These are phyloP conservation scores for Thelaira solivaga DNA, from an alignment of 2,888 invertebrate species.

Conservation along the genomic window DNA sequence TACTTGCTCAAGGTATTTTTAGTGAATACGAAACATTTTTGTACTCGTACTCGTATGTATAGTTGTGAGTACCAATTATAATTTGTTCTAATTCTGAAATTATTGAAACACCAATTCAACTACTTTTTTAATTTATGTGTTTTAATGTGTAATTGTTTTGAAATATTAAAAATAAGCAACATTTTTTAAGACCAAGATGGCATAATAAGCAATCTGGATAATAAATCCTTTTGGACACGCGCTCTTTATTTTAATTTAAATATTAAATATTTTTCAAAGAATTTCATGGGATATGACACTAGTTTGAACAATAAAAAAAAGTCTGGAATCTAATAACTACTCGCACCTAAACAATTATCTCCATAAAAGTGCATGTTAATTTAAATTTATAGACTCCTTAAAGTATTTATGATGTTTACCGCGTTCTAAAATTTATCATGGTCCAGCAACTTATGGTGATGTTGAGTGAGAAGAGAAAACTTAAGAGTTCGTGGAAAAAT, in stretches of 20 bases:
- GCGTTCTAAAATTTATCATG: constrained; percentile 9
- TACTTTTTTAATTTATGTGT: no score
- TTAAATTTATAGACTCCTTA: constrained; percentile 64
- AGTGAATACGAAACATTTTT: no score
- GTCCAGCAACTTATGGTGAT: background rate
- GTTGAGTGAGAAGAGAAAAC: constrained; percentile 3
- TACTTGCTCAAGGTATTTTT: no score
- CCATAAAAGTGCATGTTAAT: constrained; percentile 65
- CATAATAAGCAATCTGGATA: background rate
- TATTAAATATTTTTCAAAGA: constrained; percentile 30
- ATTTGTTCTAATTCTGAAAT: no score
- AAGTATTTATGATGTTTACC: constrained; percentile 47
- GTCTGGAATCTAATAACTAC: background rate
- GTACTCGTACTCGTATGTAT: no score
- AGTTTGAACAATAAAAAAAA: constrained; percentile 32
- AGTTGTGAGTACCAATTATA: no score
- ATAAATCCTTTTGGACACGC: constrained; percentile 43
- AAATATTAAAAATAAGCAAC: no score
- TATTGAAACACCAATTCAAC: no score
- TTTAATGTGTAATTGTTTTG: no score
- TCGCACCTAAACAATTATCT: constrained; percentile 56
- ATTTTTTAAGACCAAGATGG: no score
- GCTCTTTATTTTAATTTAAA: constrained; percentile 21
- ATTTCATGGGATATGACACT: constrained; percentile 64
- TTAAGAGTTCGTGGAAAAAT: constrained; percentile 51